phyloP scores from a whole-genome alignment of 30 jellyfish, hydroid and myxozoan genomes.

The Clytia hemisphaerica region DNA sequence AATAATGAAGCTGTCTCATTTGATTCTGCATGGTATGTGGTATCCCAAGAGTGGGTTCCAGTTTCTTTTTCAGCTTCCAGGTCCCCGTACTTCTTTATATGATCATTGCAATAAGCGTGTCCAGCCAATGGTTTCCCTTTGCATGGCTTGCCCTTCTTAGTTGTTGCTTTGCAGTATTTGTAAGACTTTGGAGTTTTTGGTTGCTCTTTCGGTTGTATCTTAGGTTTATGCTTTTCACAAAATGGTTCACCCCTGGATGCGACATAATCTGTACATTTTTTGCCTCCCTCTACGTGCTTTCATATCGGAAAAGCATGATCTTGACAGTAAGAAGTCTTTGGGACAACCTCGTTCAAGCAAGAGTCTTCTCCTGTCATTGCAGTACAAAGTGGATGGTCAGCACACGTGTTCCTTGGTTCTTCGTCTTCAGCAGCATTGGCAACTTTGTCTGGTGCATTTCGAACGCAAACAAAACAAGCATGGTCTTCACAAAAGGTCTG shows the following conservation, averaged over 20 bases:
- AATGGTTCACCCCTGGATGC: not conserved
- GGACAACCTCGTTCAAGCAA: not conserved
- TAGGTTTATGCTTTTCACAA: slow-evolving; percentile 7
- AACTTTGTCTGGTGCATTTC: not conserved
- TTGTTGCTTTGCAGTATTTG: not conserved
- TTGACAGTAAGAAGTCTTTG: not conserved
- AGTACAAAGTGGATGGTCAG: slow-evolving; percentile 10
- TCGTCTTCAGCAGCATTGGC: not conserved
- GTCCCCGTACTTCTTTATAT: no score
- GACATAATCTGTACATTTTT: not conserved
- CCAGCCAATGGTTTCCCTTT: not conserved
- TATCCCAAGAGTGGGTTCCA: not conserved
- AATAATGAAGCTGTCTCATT: not conserved
- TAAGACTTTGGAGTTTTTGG: no score
- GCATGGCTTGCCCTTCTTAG: not conserved
- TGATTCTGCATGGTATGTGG: not conserved
- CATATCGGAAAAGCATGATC: not conserved
- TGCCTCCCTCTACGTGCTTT: no score
- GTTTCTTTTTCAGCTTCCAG: not conserved
- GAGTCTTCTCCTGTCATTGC: not conserved
- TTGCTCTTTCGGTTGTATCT: no score
- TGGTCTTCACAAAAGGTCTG: slow-evolving; percentile 17
- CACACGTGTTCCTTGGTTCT: slow-evolving; percentile 4
- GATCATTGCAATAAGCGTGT: not conserved
- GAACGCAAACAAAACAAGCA: slow-evolving; percentile 22